Base-by-base conservation (phyloP, 2,797 vertebrate species). In the Danio kyathit region DNA sequence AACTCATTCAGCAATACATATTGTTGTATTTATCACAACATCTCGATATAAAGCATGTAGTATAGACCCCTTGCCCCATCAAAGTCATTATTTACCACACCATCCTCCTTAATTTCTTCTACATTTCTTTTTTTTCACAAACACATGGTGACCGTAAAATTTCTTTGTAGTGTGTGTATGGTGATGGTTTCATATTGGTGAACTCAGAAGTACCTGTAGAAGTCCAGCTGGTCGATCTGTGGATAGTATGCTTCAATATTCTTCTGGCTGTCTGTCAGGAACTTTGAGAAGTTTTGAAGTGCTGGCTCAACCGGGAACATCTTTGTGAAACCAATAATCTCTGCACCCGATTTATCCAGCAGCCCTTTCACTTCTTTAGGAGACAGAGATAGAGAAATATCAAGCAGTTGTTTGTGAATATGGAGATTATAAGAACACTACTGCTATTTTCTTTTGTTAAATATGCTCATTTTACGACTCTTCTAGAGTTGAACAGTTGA, bases 191-290 rank as follows among this genome's bases (percentile, higher is more conserved):
- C 14, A 64, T 17, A 60, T 17, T 64, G 16, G 61, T 64, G n/a
- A 52, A 19, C 11, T 29, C 4, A 74, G 43, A 29, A 61, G 19
- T 88, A 99, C 98, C 97, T 96, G 92, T 98, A 98, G 76, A 96
- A 96, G 85, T 99, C 96, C 0, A 97, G 93, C 59, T 97, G 95
- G 85, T 99, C 96, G 5, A 98, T 82, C 80, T 93, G 71, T 3
- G 95, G 94, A 82, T 96, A 95, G 87, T 89, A 91, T 0, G 90
- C 84, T 75, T 96, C 92, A 14, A 98, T 87, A 0, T 92, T 90
- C 5, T 89, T 90, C 88, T 98, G 95, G 19, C 89, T 84, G 12
- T 94, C 48, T n/a, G 86, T 93, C 61, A 99, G 90, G 86, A 95
- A 95, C 66, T 77, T 13, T 0, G 89, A 94, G 86, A 97, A 92